Evolutionary conservation across 2,113 vertebrate species (phyloP).

Genomic region (Dascyllus trimaculatus): DNA sequence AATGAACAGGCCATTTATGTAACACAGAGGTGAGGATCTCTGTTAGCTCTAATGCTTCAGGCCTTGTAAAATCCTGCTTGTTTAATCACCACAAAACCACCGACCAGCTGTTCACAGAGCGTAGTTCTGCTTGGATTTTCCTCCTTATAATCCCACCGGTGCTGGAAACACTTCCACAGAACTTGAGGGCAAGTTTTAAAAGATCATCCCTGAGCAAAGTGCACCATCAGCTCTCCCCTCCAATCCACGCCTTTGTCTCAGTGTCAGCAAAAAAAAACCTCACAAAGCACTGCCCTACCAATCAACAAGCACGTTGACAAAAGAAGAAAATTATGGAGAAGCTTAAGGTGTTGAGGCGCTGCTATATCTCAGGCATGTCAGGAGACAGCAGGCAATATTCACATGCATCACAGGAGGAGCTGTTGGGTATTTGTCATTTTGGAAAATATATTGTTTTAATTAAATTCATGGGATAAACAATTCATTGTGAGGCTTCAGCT

Average conservation of each 20-base stretch:
- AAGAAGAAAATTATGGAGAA: slow-evolving; percentile 27
- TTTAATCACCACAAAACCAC: slow-evolving; percentile 33
- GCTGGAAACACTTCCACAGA: slow-evolving; percentile 4
- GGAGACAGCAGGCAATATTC: slow-evolving; percentile 6
- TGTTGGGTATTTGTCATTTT: slow-evolving; percentile 21
- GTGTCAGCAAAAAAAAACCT: slow-evolving; percentile 57
- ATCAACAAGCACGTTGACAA: slow-evolving; percentile 52
- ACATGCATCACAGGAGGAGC: slow-evolving; percentile 22
- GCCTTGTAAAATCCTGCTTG: slow-evolving; percentile 17
- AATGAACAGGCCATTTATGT: slow-evolving; percentile 3
- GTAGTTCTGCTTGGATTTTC: neutral
- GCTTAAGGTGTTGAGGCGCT: neutral
- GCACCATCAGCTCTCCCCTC: slow-evolving; percentile 55
- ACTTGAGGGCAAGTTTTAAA: slow-evolving; percentile 21
- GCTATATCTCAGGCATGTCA: slow-evolving; percentile 32
- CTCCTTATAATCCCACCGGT: slow-evolving; percentile 3
- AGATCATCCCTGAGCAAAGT: slow-evolving; percentile 51
- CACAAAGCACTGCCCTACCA: slow-evolving; percentile 31
- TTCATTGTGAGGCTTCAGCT: slow-evolving; percentile 25
- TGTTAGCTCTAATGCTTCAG: neutral
- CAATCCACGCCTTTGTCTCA: slow-evolving; percentile 40
- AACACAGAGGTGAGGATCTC: slow-evolving; percentile 21
- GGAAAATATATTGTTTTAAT: slow-evolving; percentile 43
- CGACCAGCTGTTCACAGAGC: neutral
- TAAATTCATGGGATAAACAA: slow-evolving; percentile 28